A percentile compares a stretch with the other conserved stretches of the same genome.
phyloP scores from a whole-genome alignment of 2,888 invertebrate genomes.

The Tuta absoluta region DNA sequence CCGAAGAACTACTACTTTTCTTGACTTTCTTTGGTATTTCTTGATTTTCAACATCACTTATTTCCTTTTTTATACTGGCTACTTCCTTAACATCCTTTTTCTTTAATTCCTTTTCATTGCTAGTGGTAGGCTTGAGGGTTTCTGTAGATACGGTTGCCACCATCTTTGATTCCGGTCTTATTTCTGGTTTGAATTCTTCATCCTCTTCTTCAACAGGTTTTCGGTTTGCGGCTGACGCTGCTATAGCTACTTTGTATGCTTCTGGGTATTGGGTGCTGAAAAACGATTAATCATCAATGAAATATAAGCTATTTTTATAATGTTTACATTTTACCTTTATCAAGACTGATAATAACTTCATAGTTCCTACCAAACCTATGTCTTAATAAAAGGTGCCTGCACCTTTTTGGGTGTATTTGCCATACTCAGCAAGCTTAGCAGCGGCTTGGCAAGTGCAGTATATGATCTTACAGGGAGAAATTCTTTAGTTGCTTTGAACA shows the following conservation, averaged over 20 bases:
- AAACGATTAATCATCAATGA: constrained; percentile 30
- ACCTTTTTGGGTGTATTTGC: too few species aligned
- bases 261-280: constrained; percentile 84
- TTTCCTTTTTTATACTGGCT: constrained; percentile 34
- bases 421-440: too few species aligned
- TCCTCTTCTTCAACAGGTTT: constrained; percentile 66
- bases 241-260: constrained; percentile 83
- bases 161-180: constrained; percentile 66
- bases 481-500: too few species aligned
- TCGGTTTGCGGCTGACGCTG: constrained; percentile 72
- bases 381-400: too few species aligned
- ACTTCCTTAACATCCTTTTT: constrained; percentile 51
- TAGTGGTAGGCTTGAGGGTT: constrained; percentile 69
- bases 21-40: constrained; percentile 48
- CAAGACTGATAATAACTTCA: too few species aligned
- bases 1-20: constrained; percentile 79
- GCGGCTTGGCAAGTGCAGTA: too few species aligned
- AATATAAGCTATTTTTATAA: too few species aligned
- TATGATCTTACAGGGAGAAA: too few species aligned
- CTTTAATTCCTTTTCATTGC: constrained; percentile 56
- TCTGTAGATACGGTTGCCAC: constrained; percentile 73
- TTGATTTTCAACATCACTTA: neutral
- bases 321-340: too few species aligned
- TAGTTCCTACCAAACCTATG: too few species aligned
- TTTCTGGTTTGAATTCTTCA: constrained; percentile 58